Percentiles rank a stretch among this genome's conserved stretches.
Conservation (phyloP, 2,797 vertebrate genomes). For the Balearica regulorum region DNA sequence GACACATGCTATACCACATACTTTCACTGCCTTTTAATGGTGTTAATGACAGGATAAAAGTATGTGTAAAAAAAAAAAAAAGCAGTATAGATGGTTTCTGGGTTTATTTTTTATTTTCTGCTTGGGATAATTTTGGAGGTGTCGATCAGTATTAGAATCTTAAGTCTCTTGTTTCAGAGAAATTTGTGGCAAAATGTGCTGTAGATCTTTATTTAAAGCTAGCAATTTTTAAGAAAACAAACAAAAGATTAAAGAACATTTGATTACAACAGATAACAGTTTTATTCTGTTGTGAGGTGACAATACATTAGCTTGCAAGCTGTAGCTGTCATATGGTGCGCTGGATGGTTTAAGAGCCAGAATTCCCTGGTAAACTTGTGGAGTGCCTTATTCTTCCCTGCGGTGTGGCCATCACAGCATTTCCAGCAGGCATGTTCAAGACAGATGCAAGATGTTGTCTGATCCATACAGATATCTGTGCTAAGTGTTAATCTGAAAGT, state of each 20-base stretch:
- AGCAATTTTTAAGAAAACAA: neutral
- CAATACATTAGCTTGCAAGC: neutral
- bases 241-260: neutral
- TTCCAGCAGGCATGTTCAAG: neutral
- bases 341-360: neutral
- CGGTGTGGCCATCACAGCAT: neutral
- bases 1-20: neutral
- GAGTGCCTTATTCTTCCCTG: neutral
- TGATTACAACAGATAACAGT: neutral
- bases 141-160: neutral
- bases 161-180: neutral
- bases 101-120: neutral
- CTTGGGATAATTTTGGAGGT: neutral
- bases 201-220: neutral
- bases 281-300: neutral
- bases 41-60: neutral
- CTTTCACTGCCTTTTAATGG: neutral
- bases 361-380: neutral
- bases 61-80: neutral
- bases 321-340: neutral
- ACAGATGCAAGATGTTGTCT: constrained; percentile 9
- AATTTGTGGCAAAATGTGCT: neutral
- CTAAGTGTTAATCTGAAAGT: neutral
- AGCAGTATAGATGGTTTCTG: neutral
- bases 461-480: neutral